Percentiles rank a stretch among this genome's conserved stretches.
Evolutionary conservation across 2,113 vertebrate genomes (phyloP).

Genomic region (Connochaetes taurinus): DNA sequence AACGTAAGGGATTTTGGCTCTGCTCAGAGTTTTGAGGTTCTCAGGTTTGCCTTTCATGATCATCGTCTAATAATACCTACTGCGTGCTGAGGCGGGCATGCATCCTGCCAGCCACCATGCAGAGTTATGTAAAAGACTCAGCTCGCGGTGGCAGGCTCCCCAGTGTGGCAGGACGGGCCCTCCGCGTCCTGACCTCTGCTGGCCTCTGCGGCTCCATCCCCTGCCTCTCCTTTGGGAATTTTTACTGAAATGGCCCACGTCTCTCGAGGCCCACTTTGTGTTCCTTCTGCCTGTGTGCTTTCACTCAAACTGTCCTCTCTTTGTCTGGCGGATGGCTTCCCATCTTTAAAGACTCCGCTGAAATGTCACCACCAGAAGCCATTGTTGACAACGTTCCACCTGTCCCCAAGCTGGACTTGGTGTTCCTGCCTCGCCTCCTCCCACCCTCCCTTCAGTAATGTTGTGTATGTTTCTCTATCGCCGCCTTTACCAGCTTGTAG

Average conservation of each 20-base stretch:
- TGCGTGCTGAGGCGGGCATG: slow-evolving; percentile 46
- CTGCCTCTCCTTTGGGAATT: background rate
- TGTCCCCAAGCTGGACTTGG: background rate
- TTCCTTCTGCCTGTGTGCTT: background rate
- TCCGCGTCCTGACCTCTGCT: slow-evolving; percentile 2
- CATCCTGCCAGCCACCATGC: slow-evolving; percentile 22
- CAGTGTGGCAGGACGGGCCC: slow-evolving; percentile 6
- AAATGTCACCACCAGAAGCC: background rate
- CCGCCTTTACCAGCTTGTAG: background rate
- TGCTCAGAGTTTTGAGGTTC: slow-evolving; percentile 34
- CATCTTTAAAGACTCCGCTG: background rate
- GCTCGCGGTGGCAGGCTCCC: slow-evolving; percentile 44
- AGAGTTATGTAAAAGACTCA: slow-evolving; percentile 40
- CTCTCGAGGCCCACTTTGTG: background rate
- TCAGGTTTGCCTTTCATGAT: slow-evolving; percentile 52
- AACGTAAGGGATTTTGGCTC: slow-evolving; percentile 43
- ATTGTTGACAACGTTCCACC: background rate
- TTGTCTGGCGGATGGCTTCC: background rate
- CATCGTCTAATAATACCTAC: slow-evolving; percentile 69
- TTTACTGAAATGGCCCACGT: background rate
- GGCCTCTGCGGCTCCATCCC: background rate
- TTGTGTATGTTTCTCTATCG: background rate
- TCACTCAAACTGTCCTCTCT: background rate
- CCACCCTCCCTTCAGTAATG: background rate
- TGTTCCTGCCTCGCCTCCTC: background rate